Percentiles rank a stretch among this genome's conserved stretches.
Evolutionary conservation across 2,113 vertebrate genomes (phyloP).

Genomic region (Nyctereutes procyonoides): DNA sequence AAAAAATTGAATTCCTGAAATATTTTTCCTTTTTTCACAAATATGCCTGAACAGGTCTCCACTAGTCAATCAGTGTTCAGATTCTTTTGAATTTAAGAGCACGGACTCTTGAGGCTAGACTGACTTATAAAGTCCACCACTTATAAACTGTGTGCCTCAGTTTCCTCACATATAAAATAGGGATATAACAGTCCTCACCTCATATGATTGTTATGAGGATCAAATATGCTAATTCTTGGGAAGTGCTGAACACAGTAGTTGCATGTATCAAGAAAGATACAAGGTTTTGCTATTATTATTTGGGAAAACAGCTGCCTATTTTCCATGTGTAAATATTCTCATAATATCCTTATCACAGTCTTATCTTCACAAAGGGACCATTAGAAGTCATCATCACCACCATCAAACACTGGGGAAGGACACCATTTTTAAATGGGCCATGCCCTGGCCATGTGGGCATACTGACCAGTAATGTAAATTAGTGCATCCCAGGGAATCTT

Average conservation of each 20-base stretch:
- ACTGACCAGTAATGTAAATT: slow-evolving; percentile 87
- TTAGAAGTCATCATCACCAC: background rate
- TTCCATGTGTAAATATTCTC: slow-evolving; percentile 1
- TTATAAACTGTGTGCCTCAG: background rate
- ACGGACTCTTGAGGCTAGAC: background rate
- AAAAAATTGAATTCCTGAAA: background rate
- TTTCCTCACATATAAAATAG: background rate
- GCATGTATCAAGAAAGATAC: background rate
- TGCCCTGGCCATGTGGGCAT: rapidly evolving
- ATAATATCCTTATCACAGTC: background rate
- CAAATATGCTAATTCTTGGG: background rate
- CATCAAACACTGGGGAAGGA: background rate
- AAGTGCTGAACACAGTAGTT: background rate
- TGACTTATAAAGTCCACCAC: background rate
- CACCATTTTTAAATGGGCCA: background rate
- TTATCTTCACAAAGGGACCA: background rate
- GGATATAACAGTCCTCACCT: background rate
- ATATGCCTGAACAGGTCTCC: background rate
- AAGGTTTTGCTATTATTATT: background rate
- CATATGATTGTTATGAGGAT: background rate
- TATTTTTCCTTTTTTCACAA: background rate
- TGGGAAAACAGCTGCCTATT: slow-evolving; percentile 1
- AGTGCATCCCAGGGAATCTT: slow-evolving; percentile 89
- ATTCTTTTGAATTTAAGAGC: slow-evolving; percentile 27
- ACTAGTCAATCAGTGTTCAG: background rate